Percentiles rank a stretch among this genome's conserved stretches.
These are phyloP conservation scores for Eupeodes luniger DNA, from an alignment of 2,888 invertebrate genomes.

Conservation along the genomic window DNA sequence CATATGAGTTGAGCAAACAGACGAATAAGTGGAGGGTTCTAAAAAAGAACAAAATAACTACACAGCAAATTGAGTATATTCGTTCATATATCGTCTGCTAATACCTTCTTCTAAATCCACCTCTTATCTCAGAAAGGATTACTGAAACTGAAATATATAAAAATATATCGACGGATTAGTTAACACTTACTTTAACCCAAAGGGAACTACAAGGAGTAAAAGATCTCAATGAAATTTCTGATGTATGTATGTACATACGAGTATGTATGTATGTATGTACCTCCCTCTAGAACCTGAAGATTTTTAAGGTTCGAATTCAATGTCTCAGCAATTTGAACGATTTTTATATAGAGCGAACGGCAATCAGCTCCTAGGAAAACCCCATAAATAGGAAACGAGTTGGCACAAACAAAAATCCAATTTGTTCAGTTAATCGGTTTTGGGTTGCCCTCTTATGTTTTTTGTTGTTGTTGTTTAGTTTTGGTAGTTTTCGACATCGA, in stretches of 20 bases:
- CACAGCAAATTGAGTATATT: too few species aligned
- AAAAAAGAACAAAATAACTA: too few species aligned
- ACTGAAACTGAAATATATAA: background rate
- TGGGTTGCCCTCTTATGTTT: background rate
- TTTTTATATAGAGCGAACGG: background rate
- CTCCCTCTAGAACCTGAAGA: background rate
- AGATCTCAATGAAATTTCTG: background rate
- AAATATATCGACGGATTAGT: background rate
- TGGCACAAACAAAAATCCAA: slow-evolving; percentile 5
- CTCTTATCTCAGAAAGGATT: background rate
- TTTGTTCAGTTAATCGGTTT: background rate
- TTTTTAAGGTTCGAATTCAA: background rate
- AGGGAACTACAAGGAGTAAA: slow-evolving; percentile 2
- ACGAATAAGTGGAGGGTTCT: too few species aligned
- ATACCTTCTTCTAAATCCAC: background rate
- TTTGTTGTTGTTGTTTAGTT: background rate
- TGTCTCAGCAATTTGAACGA: slow-evolving; percentile 12
- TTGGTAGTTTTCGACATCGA: background rate
- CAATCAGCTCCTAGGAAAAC: background rate
- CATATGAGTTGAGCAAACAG: too few species aligned
- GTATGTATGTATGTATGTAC: too few species aligned
- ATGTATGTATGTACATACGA: background rate
- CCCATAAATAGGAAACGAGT: background rate
- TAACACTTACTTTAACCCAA: slow-evolving; percentile 7
- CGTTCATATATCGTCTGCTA: background rate